Evolutionary conservation across 2,888 invertebrate species (phyloP), one percentile per base, ranked within the genome.

Genomic region (Teleiodes luculella): DNA sequence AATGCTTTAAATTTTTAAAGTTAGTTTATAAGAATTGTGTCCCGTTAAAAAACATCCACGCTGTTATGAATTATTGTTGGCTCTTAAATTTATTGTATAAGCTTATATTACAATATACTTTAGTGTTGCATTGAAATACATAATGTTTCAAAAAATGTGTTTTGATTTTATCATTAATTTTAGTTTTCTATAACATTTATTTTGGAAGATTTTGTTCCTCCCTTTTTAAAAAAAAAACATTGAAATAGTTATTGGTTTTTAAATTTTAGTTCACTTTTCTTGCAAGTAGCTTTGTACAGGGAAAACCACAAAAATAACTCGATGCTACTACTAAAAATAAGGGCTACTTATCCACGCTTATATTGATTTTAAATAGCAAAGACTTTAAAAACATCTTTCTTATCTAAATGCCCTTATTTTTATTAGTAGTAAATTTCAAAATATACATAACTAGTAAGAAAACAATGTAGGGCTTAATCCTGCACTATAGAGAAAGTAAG

Each of bases 121-220:
- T 80, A 83, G 79, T 80, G 80, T 83, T 85, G 76, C 74, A 82
- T 83, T 81, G 75, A 83, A 88, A 77, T 82, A 83, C 80, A 85
- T 71, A 71, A 79, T 83, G 83, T 86, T 84, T 78, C 69, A 67
- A 81, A 74, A 70, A 57, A 60, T 58, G 60, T 63, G 68, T 68
- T 72, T 70, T 68, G 78, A 80, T 76, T 65, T 49, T 39, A 20
- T 46, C 11, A 68, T 66, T 76, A 74, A 78, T 76, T 72, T 70
- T 72, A 70, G 61, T 70, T 83, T 78, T 74, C 57, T 62, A 68
- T 66, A 63, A 78, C 87, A 86, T 89, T 89, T 89, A 88, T 89
- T 89, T 89, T 89, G 89, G 89, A 89, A 88, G 89, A 88, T 76
- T 83, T 71, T 71, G 69, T 85, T 83, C 59, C 58, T 64, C 61